These are phyloP conservation scores for Phoxinus dragarum DNA, from an alignment of 2,797 vertebrate species.

Conservation along the genomic window DNA sequence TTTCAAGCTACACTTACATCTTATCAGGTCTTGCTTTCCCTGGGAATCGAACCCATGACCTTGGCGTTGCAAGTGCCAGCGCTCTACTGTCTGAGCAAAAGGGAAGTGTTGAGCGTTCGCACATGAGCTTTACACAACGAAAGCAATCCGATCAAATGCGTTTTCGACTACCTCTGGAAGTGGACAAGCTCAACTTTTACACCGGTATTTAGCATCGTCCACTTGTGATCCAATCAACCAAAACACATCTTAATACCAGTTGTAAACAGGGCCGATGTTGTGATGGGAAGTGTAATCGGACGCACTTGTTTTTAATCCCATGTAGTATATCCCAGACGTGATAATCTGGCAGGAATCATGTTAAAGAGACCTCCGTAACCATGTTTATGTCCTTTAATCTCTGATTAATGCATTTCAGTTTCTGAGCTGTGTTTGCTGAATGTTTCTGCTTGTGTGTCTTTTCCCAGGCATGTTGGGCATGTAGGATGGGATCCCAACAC, in stretches of 20 bases:
- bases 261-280: neutral
- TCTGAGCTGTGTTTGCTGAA: neutral
- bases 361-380: neutral
- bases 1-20: too few species aligned
- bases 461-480: slow-evolving; percentile 90
- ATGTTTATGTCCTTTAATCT: neutral
- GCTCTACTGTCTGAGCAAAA: too few species aligned
- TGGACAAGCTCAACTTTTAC: neutral
- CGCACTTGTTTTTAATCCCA: slow-evolving; percentile 20
- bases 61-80: too few species aligned
- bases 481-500: slow-evolving; percentile 99
- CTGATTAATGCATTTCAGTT: neutral
- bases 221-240: too few species aligned
- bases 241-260: neutral
- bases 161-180: neutral
- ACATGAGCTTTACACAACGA: neutral
- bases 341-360: slow-evolving; percentile 3
- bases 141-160: neutral
- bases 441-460: neutral
- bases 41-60: too few species aligned
- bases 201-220: neutral
- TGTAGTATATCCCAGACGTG: neutral
- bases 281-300: neutral
- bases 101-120: neutral
- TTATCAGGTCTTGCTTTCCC: too few species aligned